Base-by-base conservation (phyloP, 1,140 invertebrate species). In the Bombus ignitus region DNA sequence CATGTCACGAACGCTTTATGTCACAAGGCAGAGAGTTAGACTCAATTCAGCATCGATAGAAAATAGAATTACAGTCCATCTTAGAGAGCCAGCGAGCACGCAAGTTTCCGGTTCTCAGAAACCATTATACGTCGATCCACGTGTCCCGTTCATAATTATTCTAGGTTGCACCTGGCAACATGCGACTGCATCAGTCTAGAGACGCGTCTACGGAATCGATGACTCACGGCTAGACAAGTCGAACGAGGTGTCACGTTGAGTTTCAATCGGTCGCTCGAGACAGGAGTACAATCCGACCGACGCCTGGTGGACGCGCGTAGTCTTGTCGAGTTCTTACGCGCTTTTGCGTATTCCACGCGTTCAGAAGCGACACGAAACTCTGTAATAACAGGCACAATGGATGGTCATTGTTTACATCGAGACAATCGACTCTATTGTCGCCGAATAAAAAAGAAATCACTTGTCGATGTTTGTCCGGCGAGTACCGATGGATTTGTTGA, bases 181-280 rank as follows among this genome's bases (percentile, higher is more conserved):
- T 32, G 44, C 53, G 59, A 28, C 65, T 53, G 37, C 71, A 75
- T 28, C 78, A 8, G n/a, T 28, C 42, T 77, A 75, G 18, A 72
- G 42, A 76, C 72, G 65, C 68, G 57, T 88, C 79, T 71, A 13
- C 9, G n/a, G 62, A 62, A 22, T 8, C 57, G 22, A 6, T 77
- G 84, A 89, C 59, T 89, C 85, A 87, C 77, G 47, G 70, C 62
- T 79, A 86, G 44, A 79, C 75, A 57, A 80, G 18, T 81, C 35
- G 62, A 81, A 84, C 77, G 81, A 70, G 89, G 80, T 66, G 87
- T 13, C 37, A 75, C 83, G 71, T 80, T 70, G 83, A 84, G 72
- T 84, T 79, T 80, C 70, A 84, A 84, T 84, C 83, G 37, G 18
- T 57, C 47, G n/a, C 1, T 32, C 15, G 39, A 74, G 42, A n/a